A percentile compares a stretch with the other conserved stretches of the same genome.
Conservation (phyloP, 1,140 invertebrate genomes). For the Stenopsyche tienmushanensis region DNA sequence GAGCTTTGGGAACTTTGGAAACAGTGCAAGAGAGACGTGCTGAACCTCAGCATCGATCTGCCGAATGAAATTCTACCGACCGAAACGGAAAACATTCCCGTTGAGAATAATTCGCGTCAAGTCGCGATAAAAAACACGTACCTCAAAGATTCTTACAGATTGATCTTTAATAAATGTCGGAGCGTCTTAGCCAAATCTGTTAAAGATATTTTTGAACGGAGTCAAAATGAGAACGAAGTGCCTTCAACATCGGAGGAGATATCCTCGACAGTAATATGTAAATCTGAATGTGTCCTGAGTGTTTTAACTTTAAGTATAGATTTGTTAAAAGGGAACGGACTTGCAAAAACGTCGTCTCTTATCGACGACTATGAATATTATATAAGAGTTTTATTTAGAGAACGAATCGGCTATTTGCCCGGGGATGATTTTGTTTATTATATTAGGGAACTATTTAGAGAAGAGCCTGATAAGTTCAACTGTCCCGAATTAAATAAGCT, state of each 20-base stretch:
- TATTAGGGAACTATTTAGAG: conserved; percentile 15
- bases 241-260: neutral
- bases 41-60: neutral
- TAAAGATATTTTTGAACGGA: conserved; percentile 14
- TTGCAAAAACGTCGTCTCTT: neutral
- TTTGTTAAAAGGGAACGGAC: neutral
- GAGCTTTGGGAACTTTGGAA: conserved; percentile 16
- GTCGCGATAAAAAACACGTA: neutral
- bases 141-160: conserved; percentile 12
- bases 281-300: conserved; percentile 1
- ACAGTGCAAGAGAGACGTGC: neutral
- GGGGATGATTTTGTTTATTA: conserved; percentile 24
- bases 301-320: conserved; percentile 5
- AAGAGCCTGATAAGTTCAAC: neutral
- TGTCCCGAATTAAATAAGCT: neutral
- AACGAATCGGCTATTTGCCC: conserved; percentile 3
- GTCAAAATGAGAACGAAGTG: neutral
- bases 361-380: conserved; percentile 9
- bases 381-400: conserved; percentile 6
- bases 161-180: conserved; percentile 2
- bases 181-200: conserved; percentile 1
- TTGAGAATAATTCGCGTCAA: neutral
- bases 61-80: neutral
- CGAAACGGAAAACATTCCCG: neutral
- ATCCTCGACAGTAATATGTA: neutral